These are phyloP conservation scores for Musca domestica DNA, from an alignment of 1,140 invertebrate species.

Conservation along the genomic window DNA sequence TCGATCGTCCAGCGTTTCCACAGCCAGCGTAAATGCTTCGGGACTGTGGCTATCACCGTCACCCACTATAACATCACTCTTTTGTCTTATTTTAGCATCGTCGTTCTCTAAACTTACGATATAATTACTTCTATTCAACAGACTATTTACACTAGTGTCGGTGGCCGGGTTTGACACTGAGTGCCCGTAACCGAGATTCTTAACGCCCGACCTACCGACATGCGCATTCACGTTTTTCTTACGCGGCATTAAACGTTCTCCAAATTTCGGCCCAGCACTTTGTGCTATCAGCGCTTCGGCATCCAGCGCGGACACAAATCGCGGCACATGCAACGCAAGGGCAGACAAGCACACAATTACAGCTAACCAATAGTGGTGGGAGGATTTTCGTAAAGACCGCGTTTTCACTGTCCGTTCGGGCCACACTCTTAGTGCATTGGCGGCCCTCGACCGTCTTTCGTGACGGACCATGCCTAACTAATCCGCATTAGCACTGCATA, in stretches of 20 bases:
- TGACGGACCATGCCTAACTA: conserved; percentile 36
- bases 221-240: conserved; percentile 26
- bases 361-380: not conserved
- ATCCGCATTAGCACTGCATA: conserved; percentile 14
- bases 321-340: not conserved
- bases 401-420: conserved; percentile 6
- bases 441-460: conserved; percentile 29
- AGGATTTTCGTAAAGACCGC: conserved; percentile 1
- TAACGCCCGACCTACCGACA: too few species aligned
- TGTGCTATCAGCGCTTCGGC: conserved; percentile 9
- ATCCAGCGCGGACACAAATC: not conserved
- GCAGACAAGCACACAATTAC: not conserved
- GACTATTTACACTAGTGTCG: conserved; percentile 23
- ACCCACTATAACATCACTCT: conserved; percentile 2
- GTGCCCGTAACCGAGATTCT: too few species aligned
- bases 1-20: not conserved
- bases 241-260: conserved; percentile 32
- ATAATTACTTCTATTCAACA: conserved; percentile 28
- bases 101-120: conserved; percentile 23
- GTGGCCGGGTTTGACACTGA: conserved; percentile 20
- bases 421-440: conserved; percentile 14
- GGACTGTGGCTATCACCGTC: not conserved
- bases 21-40: conserved; percentile 11
- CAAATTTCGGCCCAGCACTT: conserved; percentile 28
- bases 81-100: conserved; percentile 2